These are phyloP conservation scores for Caenorhabditis sp. DNA, from an alignment of 2,888 invertebrate species.

Conservation along the genomic window DNA sequence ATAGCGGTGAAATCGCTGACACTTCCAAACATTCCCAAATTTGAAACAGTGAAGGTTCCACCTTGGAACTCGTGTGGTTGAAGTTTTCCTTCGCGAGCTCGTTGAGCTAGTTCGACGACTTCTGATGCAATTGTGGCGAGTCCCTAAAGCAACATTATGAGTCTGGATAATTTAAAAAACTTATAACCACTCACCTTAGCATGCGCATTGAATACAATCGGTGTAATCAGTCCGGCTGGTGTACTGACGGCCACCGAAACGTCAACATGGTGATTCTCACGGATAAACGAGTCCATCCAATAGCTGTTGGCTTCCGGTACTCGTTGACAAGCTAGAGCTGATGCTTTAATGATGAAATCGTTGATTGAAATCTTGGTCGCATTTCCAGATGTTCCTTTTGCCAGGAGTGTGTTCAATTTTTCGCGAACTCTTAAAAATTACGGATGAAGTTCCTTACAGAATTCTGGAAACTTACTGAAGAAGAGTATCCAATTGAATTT, in stretches of 20 bases:
- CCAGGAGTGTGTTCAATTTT: slow-evolving; percentile 72
- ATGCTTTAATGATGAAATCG: slow-evolving; percentile 79
- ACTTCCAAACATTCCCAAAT: slow-evolving; percentile 78
- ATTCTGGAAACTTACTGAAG: slow-evolving; percentile 74
- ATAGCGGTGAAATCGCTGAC: slow-evolving; percentile 78
- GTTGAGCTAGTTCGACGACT: slow-evolving; percentile 57
- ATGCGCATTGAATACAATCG: slow-evolving; percentile 81
- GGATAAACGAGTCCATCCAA: slow-evolving; percentile 86
- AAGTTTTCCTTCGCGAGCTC: slow-evolving; percentile 75
- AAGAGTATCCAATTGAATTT: slow-evolving; percentile 83
- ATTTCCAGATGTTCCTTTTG: slow-evolving; percentile 53
- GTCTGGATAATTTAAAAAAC: not conserved
- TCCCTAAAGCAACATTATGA: slow-evolving; percentile 46
- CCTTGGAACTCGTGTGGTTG: slow-evolving; percentile 78
- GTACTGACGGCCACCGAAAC: slow-evolving; percentile 96
- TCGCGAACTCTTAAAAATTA: slow-evolving; percentile 74
- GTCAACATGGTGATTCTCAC: slow-evolving; percentile 78
- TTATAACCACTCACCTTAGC: slow-evolving; percentile 51
- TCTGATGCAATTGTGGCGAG: slow-evolving; percentile 66
- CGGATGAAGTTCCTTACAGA: no score
- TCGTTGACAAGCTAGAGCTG: slow-evolving; percentile 75
- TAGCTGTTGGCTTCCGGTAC: slow-evolving; percentile 84
- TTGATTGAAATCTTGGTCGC: slow-evolving; percentile 76
- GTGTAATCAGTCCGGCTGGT: slow-evolving; percentile 91
- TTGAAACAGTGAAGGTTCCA: slow-evolving; percentile 76